A percentile compares a stretch with the other conserved stretches of the same genome.
Evolutionary conservation across 2,113 vertebrate species (phyloP).

Genomic region (Syrmaticus mikado): DNA sequence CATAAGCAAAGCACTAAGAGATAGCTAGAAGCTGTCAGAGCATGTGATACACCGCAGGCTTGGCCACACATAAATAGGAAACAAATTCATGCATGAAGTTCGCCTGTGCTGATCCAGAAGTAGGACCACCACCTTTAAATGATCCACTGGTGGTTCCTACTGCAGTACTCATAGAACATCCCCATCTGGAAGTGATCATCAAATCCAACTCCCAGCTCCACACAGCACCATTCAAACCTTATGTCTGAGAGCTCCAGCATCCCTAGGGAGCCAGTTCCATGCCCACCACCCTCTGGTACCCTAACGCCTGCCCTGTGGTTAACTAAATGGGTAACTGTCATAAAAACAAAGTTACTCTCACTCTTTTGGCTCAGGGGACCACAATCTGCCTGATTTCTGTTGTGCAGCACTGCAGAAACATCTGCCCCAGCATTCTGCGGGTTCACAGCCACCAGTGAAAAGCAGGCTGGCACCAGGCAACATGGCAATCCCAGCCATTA

Average conservation of each 20-base stretch:
- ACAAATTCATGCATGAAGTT: too few relatives aligned
- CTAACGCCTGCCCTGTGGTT: too few relatives aligned
- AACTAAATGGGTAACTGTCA: background rate
- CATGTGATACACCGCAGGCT: background rate
- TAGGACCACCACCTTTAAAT: rapidly evolving
- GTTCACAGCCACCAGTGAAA: background rate
- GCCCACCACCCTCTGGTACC: background rate
- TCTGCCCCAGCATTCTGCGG: background rate
- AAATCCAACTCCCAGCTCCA: background rate
- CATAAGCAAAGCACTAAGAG: background rate
- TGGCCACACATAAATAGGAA: rapidly evolving
- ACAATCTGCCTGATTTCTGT: background rate
- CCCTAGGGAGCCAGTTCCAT: background rate
- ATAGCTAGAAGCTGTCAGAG: background rate
- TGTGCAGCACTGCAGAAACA: background rate
- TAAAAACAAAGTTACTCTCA: rapidly evolving
- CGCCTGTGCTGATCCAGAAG: background rate
- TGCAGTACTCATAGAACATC: background rate
- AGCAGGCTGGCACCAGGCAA: background rate
- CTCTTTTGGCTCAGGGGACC: background rate
- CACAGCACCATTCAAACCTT: background rate
- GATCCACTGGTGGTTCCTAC: rapidly evolving
- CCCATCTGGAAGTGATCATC: background rate
- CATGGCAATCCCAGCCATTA: background rate
- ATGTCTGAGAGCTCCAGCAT: background rate